These are phyloP conservation scores for Corythornis cristatus DNA, from an alignment of 2,113 vertebrate species.

Conservation along the genomic window DNA sequence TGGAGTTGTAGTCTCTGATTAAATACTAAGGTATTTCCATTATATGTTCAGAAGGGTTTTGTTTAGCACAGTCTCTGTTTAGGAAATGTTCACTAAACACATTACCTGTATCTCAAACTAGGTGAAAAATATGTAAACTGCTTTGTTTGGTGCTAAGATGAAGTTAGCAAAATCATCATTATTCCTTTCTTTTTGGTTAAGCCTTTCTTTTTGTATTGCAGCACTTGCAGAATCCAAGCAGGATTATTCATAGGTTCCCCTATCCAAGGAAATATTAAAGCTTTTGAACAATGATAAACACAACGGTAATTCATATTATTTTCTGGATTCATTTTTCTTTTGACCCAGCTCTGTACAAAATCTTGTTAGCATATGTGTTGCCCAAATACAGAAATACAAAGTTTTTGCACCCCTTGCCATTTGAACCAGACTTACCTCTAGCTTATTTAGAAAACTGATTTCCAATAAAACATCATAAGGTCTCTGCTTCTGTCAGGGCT, in stretches of 20 bases:
- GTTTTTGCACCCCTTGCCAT: not conserved
- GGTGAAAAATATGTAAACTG: not conserved
- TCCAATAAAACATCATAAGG: constrained; percentile 3
- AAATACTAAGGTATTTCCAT: not conserved
- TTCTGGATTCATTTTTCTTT: not conserved
- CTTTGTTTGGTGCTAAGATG: not conserved
- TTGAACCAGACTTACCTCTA: not conserved
- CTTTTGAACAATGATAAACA: not conserved
- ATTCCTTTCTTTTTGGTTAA: not conserved
- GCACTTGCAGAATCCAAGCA: not conserved
- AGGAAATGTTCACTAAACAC: not conserved
- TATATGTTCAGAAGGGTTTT: not conserved
- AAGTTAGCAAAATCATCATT: not conserved
- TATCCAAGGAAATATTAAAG: not conserved
- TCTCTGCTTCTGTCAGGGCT: not conserved
- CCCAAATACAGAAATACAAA: not conserved
- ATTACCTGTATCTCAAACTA: not conserved
- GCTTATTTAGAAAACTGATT: constrained; percentile 25
- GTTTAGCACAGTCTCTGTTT: not conserved
- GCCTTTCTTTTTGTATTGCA: not conserved
- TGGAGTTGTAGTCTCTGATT: not conserved
- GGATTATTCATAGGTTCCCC: not conserved
- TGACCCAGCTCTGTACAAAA: not conserved
- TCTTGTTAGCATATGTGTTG: not conserved
- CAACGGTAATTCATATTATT: not conserved